Percentiles rank a stretch among this genome's conserved stretches.
Conservation (phyloP, 2,888 invertebrate species). For the Lordiphosa andalusiaca region DNA sequence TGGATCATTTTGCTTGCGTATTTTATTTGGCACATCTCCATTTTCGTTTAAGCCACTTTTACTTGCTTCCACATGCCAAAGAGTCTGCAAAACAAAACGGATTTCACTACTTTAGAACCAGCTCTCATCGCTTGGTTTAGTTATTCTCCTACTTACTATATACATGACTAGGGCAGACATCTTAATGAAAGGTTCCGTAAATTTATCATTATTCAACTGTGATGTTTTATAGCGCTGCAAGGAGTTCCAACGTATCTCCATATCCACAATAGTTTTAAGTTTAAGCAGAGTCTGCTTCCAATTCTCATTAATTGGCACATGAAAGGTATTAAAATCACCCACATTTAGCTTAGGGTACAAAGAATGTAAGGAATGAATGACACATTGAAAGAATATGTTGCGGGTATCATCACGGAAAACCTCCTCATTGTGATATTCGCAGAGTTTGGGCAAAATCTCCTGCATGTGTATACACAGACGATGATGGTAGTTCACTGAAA, state of each 20-base stretch:
- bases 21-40: constrained; percentile 43
- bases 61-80: constrained; percentile 58
- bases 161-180: constrained; percentile 69
- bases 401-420: constrained; percentile 68
- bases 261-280: constrained; percentile 65
- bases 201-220: constrained; percentile 51
- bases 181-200: constrained; percentile 60
- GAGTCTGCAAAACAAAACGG: constrained; percentile 36
- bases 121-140: too few species aligned
- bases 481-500: constrained; percentile 73
- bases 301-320: constrained; percentile 47
- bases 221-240: constrained; percentile 46
- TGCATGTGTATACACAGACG: constrained; percentile 65
- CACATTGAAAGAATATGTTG: constrained; percentile 62
- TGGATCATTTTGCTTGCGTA: constrained; percentile 51
- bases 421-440: constrained; percentile 65
- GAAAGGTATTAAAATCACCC: constrained; percentile 61
- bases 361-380: constrained; percentile 56
- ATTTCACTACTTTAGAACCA: not conserved
- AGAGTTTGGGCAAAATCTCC: constrained; percentile 66
- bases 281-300: constrained; percentile 70
- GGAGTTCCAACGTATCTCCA: constrained; percentile 69
- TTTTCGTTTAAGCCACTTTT: not conserved
- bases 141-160: constrained; percentile 53
- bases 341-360: constrained; percentile 70